These are phyloP conservation scores for Thryonomys swinderianus DNA, from an alignment of 2,113 vertebrate genomes.

Conservation along the genomic window DNA sequence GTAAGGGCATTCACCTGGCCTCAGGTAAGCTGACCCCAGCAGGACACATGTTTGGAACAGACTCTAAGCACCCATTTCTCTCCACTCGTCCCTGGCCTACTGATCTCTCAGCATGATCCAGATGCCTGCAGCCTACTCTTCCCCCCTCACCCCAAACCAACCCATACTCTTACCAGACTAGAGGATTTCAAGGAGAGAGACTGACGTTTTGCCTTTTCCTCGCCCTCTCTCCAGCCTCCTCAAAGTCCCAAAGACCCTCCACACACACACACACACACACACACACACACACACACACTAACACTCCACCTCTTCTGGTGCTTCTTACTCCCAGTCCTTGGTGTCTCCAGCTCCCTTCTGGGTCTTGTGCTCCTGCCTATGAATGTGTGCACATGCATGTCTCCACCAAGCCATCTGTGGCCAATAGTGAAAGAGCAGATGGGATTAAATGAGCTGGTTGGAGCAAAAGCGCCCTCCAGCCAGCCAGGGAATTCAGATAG, in stretches of 20 bases:
- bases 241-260: conserved; percentile 25
- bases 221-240: conserved; percentile 50
- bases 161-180: conserved; percentile 65
- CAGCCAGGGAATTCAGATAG: conserved; percentile 62
- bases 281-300: conserved; percentile 47
- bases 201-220: conserved; percentile 62
- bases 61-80: conserved; percentile 64
- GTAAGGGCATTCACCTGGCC: conserved; percentile 30
- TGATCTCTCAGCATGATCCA: conserved; percentile 74
- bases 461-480: conserved; percentile 71
- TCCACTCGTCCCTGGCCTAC: conserved; percentile 79
- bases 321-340: conserved; percentile 71
- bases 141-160: conserved; percentile 4
- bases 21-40: conserved; percentile 52
- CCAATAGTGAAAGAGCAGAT: conserved; percentile 61
- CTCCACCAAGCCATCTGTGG: conserved; percentile 60
- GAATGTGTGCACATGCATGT: conserved; percentile 35
- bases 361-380: conserved; percentile 47
- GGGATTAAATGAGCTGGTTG: conserved; percentile 42
- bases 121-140: conserved; percentile 77
- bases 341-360: too few relatives aligned
- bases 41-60: conserved; percentile 63
- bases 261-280: conserved; percentile 57
- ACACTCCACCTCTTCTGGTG: conserved; percentile 55
- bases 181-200: neutral